Conservation (phyloP, 2,888 invertebrate genomes). For the Aspidapion aeneum region DNA sequence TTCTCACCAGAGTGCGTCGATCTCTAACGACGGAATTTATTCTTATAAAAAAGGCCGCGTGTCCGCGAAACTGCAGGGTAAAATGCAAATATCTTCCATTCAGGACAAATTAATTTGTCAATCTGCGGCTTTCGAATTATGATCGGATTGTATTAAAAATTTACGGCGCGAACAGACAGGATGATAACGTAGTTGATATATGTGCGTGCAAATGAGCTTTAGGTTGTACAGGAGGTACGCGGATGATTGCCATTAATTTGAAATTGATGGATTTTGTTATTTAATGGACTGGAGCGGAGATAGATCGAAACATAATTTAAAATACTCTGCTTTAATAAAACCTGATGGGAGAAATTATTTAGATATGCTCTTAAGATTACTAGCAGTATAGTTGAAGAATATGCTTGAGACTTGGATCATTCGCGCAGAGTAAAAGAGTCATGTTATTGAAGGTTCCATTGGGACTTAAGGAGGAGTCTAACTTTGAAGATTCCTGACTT, state of each 20-base stretch:
- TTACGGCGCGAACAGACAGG: conserved; percentile 10
- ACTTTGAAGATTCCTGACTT: too few relatives aligned
- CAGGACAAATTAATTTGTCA: conserved; percentile 35
- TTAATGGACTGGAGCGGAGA: too few relatives aligned
- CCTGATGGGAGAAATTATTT: too few relatives aligned
- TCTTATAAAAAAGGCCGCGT: not conserved
- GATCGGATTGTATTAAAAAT: conserved; percentile 22
- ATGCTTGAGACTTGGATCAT: too few relatives aligned
- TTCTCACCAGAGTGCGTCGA: not conserved
- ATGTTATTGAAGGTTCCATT: too few relatives aligned
- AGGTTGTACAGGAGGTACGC: not conserved
- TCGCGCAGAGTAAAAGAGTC: too few relatives aligned
- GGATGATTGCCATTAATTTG: not conserved
- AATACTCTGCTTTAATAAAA: too few relatives aligned
- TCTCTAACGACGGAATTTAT: not conserved
- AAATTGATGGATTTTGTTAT: conserved; percentile 5
- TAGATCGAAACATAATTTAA: too few relatives aligned
- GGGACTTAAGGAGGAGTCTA: too few relatives aligned
- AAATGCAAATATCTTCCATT: conserved; percentile 31
- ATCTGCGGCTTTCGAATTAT: conserved; percentile 27
- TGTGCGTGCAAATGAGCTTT: not conserved
- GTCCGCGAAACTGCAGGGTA: conserved; percentile 22
- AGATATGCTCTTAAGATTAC: too few relatives aligned
- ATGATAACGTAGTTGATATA: conserved; percentile 1
- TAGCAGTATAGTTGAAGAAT: too few relatives aligned